Base-by-base conservation (phyloP, 2,888 invertebrate species). In the Luffia ferchaultella region DNA sequence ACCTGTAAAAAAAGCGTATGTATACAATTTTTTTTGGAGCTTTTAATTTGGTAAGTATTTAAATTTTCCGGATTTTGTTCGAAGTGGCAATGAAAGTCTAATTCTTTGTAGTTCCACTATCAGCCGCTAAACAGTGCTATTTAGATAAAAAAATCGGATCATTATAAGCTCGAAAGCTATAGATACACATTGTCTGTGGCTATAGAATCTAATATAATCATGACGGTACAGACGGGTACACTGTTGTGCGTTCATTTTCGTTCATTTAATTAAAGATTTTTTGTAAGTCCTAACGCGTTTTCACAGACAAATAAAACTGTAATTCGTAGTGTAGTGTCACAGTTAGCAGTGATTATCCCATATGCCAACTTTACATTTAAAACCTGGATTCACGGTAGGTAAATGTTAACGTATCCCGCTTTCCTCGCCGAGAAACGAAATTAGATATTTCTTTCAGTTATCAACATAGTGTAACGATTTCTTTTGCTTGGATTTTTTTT, bases 321-420 rank as follows among this genome's bases (percentile, higher is more conserved):
- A 60, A 68, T 68, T 73, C 76, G 68, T 64, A 68, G 76, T 78
- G 72, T 58, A 68, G 72, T 76, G 68, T 53, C 42, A 51, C 58
- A 58, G 53, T 49, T 49, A 51, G 48, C 53, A 48, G 52, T 55
- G n/a, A n/a, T n/a, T n/a, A n/a, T n/a, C 58, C 70, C 65, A 64
- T 64, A 85, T 84, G 85, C 85, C 85, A 62, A 73, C 83, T 54
- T 58, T 85, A 75, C 78, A 84, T 55, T 70, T 85, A 57, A 83
- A 83, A 62, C 78, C 83, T 55, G 82, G 83, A 68, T 69, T 84
- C 55, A 82, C 84, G 77, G 85, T 85, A 70, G 72, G 57, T 58
- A 60, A 60, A 57, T 58, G n/a, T n/a, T n/a, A n/a, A n/a, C n/a
- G n/a, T n/a, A n/a, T n/a, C n/a, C n/a, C n/a, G n/a, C n/a, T 62